Percentiles rank a stretch among this genome's conserved stretches.
Conservation (phyloP, 2,888 invertebrate genomes). For the Cephus sareptanus region DNA sequence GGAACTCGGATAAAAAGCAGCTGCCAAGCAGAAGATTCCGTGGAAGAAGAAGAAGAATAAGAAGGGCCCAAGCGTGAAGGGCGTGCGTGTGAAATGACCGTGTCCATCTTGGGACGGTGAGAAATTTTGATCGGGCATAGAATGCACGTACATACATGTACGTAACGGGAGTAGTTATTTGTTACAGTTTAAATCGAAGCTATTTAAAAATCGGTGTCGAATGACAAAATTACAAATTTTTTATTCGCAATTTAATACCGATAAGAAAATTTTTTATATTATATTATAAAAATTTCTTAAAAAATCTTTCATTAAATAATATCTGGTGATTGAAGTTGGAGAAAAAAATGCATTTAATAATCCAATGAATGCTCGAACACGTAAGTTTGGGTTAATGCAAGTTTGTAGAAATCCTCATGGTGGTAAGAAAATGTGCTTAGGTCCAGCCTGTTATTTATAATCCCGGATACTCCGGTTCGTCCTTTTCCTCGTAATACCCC, state of each 20-base stretch:
- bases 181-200: neutral
- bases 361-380: neutral
- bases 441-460: constrained; percentile 1
- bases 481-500: constrained; percentile 2
- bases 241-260: neutral
- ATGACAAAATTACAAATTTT: neutral
- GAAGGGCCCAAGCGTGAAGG: constrained; percentile 7
- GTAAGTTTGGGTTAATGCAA: neutral
- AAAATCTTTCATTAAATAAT: neutral
- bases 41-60: neutral
- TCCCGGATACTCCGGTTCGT: neutral
- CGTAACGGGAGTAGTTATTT: neutral
- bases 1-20: constrained; percentile 24
- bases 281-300: neutral
- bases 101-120: neutral
- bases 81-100: constrained; percentile 16
- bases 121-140: neutral
- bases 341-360: neutral
- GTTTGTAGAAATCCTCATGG: neutral
- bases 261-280: neutral
- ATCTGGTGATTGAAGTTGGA: neutral
- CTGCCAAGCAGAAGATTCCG: neutral
- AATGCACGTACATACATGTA: neutral
- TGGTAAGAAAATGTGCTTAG: neutral
- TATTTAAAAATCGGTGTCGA: neutral